Base-by-base conservation (phyloP, 2,113 vertebrate genomes). In the Drymodes brunneopygia region DNA sequence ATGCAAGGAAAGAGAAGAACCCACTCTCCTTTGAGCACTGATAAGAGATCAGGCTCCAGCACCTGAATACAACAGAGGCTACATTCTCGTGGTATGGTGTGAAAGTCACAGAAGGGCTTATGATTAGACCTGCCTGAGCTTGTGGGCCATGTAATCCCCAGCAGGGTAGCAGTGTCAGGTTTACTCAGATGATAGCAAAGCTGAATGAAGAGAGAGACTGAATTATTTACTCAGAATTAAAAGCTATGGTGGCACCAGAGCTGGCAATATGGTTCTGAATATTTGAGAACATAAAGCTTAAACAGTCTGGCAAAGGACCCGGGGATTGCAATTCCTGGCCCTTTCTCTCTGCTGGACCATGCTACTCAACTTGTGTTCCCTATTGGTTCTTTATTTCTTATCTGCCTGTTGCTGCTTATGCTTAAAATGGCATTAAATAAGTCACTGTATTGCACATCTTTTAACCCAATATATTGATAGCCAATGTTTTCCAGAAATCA, bases 181-280 rank as follows among this genome's bases (percentile, higher is more conserved):
- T 88, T 82, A 74, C 69, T 72, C 36, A 44, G 18, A 47, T 81
- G 61, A 71, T 33, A 65, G 36, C 23, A 64, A 84, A 84, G 36
- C 78, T 89, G 80, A 92, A 62, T 56, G 50, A 61, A 84, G 36
- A 69, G 57, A 74, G 56, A 82, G 24, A 42, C 42, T 57, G 28
- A 89, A 83, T 64, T 70, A 94, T 51, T 86, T 91, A 71, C 36
- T 91, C 20, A 45, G 28, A 94, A 71, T 86, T 78, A 94, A 88
- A 81, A 84, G 23, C 48, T 21, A 2, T 51, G 31, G 67, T 88
- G 80, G 51, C 56, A 86, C n/a, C 38, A 57, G 57, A 60, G 48
- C 56, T 81, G n/a, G 44, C 65, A 71, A 24, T 51, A 48, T 60
- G 69, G 40, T 40, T 90, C 45, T 53, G 44, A 51, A 56, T 20